Base-by-base conservation (phyloP, 1,140 invertebrate genomes). In the Leptinotarsa defecta region DNA sequence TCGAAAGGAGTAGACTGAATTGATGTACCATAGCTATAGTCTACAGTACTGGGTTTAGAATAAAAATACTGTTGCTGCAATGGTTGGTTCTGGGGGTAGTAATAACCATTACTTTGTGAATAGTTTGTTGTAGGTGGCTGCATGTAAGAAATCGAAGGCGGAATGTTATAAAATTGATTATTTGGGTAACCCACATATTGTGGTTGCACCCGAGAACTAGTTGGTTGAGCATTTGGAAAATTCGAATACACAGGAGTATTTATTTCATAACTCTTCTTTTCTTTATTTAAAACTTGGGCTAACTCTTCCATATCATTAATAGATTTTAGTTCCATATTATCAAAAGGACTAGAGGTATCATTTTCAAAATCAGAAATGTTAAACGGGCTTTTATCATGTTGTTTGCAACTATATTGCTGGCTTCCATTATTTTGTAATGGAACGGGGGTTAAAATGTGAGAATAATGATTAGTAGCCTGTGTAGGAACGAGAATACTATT, bases 241-340 rank as follows among this genome's bases (percentile, higher is more conserved):
- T 73, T 64, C 64, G 61, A 65, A 48, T 65, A 73, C 8, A 62
- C 48, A 49, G 52, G 61, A 48, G 48, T 48, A 48, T 64, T 73
- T 15, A 48, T 8, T n/a, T 69, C 49, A 65, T 67, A 74, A 76
- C 77, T 74, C 11, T 4, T 69, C n/a, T 76, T 48, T 20, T 78
- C 77, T 67, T 49, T 86, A 76, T 89, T 87, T 63, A 90, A 80
- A 34, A 93, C 90, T 85, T 94, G 91, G 5, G 94, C 94, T 64
- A 96, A 86, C 84, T 95, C 91, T 85, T 95, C 94, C 87, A 96
- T 91, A 84, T 96, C 94, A 86, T 96, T 96, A 62, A 96, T 94
- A 52, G 94, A 95, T 86, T 96, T 95, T 43, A 96, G 84, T 87
- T 95, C 94, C 86, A 96, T 91, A 87, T 95, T 94, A 87, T 96